Evolutionary conservation across 2,888 invertebrate species (phyloP), one percentile per base, ranked within the genome.

Genomic region (Ceriagrion tenellum): DNA sequence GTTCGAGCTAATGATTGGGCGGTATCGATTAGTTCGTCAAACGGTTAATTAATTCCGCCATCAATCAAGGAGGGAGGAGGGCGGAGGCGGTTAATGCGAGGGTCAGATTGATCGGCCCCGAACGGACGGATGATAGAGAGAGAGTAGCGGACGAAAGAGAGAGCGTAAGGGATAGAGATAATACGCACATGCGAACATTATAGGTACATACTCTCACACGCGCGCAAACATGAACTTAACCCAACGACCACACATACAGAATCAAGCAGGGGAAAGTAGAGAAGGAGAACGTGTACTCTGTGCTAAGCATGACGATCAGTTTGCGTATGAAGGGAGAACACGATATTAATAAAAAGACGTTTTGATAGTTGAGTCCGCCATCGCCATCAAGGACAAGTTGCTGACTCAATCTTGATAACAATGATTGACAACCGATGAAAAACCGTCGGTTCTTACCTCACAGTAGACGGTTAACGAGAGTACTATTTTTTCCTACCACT

Each of bases 21-120:
- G 69, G 47, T 74, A 93, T 93, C 69, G 93, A 93, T 93, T 69
- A 47, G 63, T 35, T 63, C 69, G 55, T 93, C 93, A 55, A 69
- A 59, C 93, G 69, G 93, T 93, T 69, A 93, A 93, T 93, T 93
- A 93, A 93, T 93, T 93, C 93, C 69, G 69, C 69, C 69, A 93
- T 93, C 74, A 93, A 93, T 93, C 93, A 93, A 74, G 69, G 69
- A 26, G 90, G 59, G 47, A 4, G 35, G n/a, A 30, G 89, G 55
- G 91, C 26, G 10, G 91, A 8, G 91, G 47, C 26, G 30, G 69
- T 69, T 69, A 40, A 93, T 69, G 63, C 69, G 93, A 69, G 47
- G 69, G 47, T 55, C 69, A 93, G 93, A 93, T 93, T 93, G 69
- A 93, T 93, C 93, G 69, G 18, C 59, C 47, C 59, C 47, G 23